Percentiles rank a stretch among this genome's conserved stretches.
These are phyloP conservation scores for Epinephelus malabaricus DNA, from an alignment of 2,797 vertebrate genomes.

Conservation along the genomic window DNA sequence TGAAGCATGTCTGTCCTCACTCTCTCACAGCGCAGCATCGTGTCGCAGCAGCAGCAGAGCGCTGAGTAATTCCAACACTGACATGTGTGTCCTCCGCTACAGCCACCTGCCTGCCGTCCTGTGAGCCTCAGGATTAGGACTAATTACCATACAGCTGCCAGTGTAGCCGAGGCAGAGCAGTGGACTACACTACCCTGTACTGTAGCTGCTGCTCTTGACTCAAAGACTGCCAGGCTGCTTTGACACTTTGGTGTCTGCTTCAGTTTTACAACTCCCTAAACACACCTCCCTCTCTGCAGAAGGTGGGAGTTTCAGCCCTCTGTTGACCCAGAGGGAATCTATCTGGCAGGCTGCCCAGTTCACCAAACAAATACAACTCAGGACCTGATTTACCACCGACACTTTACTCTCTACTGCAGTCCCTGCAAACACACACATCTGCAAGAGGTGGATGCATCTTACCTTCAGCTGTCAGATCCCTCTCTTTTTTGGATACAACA, in stretches of 20 bases:
- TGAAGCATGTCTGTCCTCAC: constrained; percentile 29
- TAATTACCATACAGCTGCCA: constrained; percentile 92
- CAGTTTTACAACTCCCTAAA: constrained; percentile 40
- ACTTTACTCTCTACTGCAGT: not conserved
- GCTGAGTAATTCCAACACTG: constrained; percentile 64
- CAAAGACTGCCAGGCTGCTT: constrained; percentile 38
- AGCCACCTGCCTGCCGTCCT: constrained; percentile 75
- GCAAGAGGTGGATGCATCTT: not conserved
- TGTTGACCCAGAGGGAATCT: constrained; percentile 48
- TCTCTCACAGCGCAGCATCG: constrained; percentile 13
- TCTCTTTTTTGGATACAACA: constrained; percentile 17
- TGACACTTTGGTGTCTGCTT: constrained; percentile 29
- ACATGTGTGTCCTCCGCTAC: constrained; percentile 48
- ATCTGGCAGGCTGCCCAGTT: constrained; percentile 52
- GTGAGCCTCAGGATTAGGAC: constrained; percentile 66
- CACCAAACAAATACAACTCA: constrained; percentile 53
- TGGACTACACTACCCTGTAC: constrained; percentile 11
- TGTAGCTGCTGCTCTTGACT: constrained; percentile 52
- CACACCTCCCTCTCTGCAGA: constrained; percentile 38
- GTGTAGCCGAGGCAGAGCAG: constrained; percentile 32
- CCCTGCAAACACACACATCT: not conserved
- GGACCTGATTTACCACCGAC: constrained; percentile 16
- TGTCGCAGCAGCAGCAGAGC: constrained; percentile 31
- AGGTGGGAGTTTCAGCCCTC: constrained; percentile 38
- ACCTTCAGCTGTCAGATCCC: constrained; percentile 43